Evolutionary conservation across 2,113 vertebrate species (phyloP), one percentile per base, ranked within the genome.

Genomic region (Microtus pennsylvanicus): DNA sequence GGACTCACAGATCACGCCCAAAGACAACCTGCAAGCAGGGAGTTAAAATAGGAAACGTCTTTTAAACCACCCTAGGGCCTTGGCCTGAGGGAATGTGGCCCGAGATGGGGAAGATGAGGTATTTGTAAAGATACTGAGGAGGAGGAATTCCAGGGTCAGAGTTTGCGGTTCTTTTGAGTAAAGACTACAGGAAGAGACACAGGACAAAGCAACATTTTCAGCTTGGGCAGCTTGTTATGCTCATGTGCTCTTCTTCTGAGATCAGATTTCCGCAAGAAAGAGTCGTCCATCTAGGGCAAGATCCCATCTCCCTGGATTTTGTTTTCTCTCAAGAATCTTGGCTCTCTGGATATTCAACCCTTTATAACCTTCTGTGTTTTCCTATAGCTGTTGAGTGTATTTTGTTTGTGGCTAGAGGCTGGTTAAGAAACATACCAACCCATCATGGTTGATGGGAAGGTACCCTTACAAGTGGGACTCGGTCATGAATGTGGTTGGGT

Each of bases 61-160:
- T 85, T 69, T 19, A 52, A 50, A 22, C 19, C n/a, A 50, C 12
- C 67, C 2, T 6, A 63, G 24, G 19, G 47, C 42, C 47, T 91
- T 89, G 7, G 0, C 72, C 4, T 11, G n/a, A 22, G 16, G 74
- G 21, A 35, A 26, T 1, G 0, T 70, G 91, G 24, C 10, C 12
- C n/a, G 69, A 76, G 28, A 72, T 50, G 42, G 4, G 86, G 58
- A 91, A 19, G 33, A 91, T 16, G 58, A 21, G 21, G 50, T 5
- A 58, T 30, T 14, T 50, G 16, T 52, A 67, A 69, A 47, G 63
- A 33, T 24, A 42, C 80, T 33, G 33, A 81, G 47, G 5, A 82
- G 16, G 2, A 13, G 33, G 61, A 87, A 28, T 74, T 33, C 10
- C 38, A 24, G n/a, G 61, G 22, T 47, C 28, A 67, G 42, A 83